Conservation (phyloP, 2,888 invertebrate species). For the Norana najaformis region DNA sequence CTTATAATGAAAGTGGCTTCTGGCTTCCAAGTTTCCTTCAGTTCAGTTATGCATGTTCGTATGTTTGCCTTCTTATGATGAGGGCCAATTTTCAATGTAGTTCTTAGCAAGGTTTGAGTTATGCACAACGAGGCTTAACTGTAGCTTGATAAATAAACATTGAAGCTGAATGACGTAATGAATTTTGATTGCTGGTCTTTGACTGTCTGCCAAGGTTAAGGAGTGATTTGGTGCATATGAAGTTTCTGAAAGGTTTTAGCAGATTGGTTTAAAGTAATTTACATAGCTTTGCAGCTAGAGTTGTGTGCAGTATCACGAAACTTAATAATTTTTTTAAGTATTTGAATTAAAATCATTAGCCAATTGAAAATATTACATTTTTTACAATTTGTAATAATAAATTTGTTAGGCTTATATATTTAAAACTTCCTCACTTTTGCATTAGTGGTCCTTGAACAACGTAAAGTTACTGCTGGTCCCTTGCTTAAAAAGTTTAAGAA, state of each 20-base stretch:
- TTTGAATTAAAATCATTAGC: too few species aligned
- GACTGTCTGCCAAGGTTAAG: not conserved
- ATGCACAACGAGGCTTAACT: not conserved
- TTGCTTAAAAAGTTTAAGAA: too few species aligned
- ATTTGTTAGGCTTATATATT: too few species aligned
- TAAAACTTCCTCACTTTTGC: too few species aligned
- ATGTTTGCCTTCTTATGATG: not conserved
- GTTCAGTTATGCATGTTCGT: not conserved
- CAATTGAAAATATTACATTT: too few species aligned
- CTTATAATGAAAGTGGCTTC: not conserved
- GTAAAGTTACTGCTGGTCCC: too few species aligned
- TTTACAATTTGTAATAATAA: too few species aligned
- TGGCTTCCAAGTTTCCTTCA: not conserved
- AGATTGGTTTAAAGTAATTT: not conserved
- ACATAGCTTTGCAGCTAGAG: not conserved
- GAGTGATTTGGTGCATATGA: not conserved
- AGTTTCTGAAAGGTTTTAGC: not conserved
- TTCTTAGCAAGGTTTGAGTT: not conserved
- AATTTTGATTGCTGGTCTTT: not conserved
- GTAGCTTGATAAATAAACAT: slow-evolving; percentile 5
- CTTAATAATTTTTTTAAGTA: too few species aligned
- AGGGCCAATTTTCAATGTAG: not conserved
- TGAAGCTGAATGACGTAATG: not conserved
- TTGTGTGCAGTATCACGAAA: too few species aligned
- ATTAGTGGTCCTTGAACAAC: too few species aligned